Evolutionary conservation across 2,888 invertebrate species (phyloP), one percentile per base, ranked within the genome.

Genomic region (Thelaira solivaga): DNA sequence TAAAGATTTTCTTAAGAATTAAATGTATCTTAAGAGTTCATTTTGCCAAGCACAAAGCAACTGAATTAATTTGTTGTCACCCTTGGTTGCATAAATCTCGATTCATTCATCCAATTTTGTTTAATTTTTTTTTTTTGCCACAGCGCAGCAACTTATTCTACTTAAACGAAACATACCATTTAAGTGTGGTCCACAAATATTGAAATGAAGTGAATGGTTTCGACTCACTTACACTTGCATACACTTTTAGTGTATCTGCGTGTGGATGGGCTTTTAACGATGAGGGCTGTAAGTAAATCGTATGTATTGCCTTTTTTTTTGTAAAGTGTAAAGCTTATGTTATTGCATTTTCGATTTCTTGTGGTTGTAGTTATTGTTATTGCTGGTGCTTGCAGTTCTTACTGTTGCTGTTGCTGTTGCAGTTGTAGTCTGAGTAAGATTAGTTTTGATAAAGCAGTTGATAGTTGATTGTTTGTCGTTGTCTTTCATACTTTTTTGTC

Each of bases 21-120:
- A 69, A 67, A 49, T 72, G 61, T 13, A 47, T 59, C 57, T 41
- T 20, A 62, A 39, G 51, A 62, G 49, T 67, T 67, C 41, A 45
- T 49, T 59, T 69, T 41, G 20, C 22, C 67, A 43, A 59, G 51
- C 29, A 57, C 62, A 69, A 65, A 81, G 80, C 80, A 80, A 82
- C 84, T 85, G 88, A 88, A 88, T 87, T 88, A 88, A 88, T 88
- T 88, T 88, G 88, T 88, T 88, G 87, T 86, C 87, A 84, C 85
- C 85, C 85, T 80, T 77, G 76, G 81, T 75, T 81, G 83, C 83
- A 85, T 85, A 85, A 85, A 84, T 85, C 84, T 84, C 80, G 24
- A 26, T 49, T 39, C 39, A n/a, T 8, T 22, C 24, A 18, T 18
- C 6, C 16, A 16, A 6, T 39, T 4, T 31, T 31, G 7, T 31